These are phyloP conservation scores for Centruroides vittatus DNA, from an alignment of 1,140 invertebrate genomes.

Conservation along the genomic window DNA sequence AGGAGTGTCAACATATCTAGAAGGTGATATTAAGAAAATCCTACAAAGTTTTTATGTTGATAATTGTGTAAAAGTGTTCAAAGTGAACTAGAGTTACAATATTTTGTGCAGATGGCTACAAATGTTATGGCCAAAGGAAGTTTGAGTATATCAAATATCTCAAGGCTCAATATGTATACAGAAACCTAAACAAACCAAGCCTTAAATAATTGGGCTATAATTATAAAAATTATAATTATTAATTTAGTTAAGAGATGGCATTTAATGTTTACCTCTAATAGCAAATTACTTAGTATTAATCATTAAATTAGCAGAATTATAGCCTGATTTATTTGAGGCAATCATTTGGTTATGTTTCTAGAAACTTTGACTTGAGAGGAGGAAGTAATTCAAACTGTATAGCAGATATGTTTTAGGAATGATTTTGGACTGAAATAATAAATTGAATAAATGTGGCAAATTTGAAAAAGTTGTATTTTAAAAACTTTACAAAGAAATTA, in stretches of 20 bases:
- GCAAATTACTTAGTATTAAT: no score
- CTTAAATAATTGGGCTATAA: no score
- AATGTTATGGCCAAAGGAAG: conserved; percentile 1
- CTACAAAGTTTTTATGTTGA: not conserved
- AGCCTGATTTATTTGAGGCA: no score
- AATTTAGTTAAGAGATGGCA: no score
- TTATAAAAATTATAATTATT: no score
- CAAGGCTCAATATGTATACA: no score
- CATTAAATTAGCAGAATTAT: no score
- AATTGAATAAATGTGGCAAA: conserved; percentile 2
- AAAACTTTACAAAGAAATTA: conserved; percentile 2
- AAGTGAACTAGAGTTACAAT: not conserved
- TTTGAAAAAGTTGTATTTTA: not conserved
- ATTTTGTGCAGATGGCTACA: not conserved
- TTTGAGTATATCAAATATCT: no score
- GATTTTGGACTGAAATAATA: not conserved
- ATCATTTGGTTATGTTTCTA: no score
- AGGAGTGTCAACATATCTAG: conserved; percentile 3
- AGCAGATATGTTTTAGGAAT: conserved; percentile 8
- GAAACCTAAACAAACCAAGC: no score
- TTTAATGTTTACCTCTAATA: no score
- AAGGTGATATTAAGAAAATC: not conserved
- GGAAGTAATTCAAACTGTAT: not conserved
- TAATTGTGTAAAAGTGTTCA: not conserved
- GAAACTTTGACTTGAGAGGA: not conserved